Base-by-base conservation (phyloP, 1,140 invertebrate species). In the Drosophila teissieri region DNA sequence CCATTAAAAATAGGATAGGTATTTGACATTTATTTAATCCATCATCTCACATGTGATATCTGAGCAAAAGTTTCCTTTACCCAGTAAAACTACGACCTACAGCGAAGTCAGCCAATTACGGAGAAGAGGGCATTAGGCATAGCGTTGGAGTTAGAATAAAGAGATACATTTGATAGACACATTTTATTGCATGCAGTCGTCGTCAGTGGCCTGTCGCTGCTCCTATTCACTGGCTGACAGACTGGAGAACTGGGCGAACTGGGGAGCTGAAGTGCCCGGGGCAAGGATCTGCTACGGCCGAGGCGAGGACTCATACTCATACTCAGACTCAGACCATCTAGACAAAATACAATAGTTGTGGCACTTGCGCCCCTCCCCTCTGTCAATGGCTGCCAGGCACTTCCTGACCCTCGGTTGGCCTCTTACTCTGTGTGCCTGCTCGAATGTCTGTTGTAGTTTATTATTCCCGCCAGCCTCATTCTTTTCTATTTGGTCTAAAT, bases 401-500 rank as follows among this genome's bases (percentile, higher is more conserved):
- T 76, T 76, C 73, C 73, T 76, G 73, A 76, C 48, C 40, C 72
- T 55, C 73, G 39, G 57, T 72, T 72, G 68, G 19, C 52, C 72
- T 31, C 64, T 48, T 64, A 70, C 67, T 56, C 56, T 70, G 51
- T 70, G 68, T 70, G 19, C 19, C 19, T 19, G 19, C 64, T 70
- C 58, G 34, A 52, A 42, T 44, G 67, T 27, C 65, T 70, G 64
- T 72, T 78, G 83, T 82, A 88, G 80, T 89, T 89, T 90, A 90
- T 89, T 90, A 89, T 80, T 90, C 84, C 84, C 84, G 73, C 80
- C 62, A 78, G 85, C 65, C 84, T 78, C 85, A 78, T 84, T 89
- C 80, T 90, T 84, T 89, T 80, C 84, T 88, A 89, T 88, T 88
- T 84, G 80, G 68, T 88, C 84, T 89, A 90, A 89, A 88, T 88